These are phyloP conservation scores for Apodemus agrarius DNA, from an alignment of 2,797 vertebrate species.

Conservation along the genomic window DNA sequence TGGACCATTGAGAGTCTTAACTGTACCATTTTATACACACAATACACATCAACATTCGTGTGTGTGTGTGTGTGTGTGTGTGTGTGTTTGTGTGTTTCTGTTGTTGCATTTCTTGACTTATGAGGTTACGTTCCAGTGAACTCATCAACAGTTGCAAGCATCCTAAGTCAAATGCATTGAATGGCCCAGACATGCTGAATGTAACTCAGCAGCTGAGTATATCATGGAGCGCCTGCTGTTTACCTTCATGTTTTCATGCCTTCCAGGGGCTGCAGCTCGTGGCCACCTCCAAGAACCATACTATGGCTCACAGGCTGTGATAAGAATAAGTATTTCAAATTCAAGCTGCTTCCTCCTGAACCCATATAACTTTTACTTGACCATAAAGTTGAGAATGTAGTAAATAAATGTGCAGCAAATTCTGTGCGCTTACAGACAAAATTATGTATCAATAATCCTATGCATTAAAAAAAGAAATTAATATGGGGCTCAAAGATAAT, in stretches of 20 bases:
- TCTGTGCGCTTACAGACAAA: neutral
- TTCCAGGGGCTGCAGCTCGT: neutral
- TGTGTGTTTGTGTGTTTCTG: neutral
- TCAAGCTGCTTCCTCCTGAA: neutral
- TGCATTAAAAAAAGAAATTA: neutral
- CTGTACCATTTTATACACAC: neutral
- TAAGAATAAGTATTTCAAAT: neutral
- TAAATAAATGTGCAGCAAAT: neutral
- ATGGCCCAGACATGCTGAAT: neutral
- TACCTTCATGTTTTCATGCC: neutral
- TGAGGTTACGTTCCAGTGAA: neutral
- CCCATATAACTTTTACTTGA: neutral
- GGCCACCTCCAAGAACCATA: neutral
- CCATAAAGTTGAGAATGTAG: neutral
- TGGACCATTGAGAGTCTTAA: neutral
- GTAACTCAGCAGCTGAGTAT: neutral
- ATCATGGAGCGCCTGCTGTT: neutral
- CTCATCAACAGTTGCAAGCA: neutral
- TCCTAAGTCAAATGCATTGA: neutral
- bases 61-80: neutral
- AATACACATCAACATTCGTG: neutral
- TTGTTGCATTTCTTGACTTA: neutral
- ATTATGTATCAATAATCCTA: neutral
- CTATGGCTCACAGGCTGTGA: neutral
- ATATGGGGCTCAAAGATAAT: neutral